Evolutionary conservation across 37 sponge, comb jelly and placozoan species (phyloP).

Genomic region (Cliona cf. orientalis): DNA sequence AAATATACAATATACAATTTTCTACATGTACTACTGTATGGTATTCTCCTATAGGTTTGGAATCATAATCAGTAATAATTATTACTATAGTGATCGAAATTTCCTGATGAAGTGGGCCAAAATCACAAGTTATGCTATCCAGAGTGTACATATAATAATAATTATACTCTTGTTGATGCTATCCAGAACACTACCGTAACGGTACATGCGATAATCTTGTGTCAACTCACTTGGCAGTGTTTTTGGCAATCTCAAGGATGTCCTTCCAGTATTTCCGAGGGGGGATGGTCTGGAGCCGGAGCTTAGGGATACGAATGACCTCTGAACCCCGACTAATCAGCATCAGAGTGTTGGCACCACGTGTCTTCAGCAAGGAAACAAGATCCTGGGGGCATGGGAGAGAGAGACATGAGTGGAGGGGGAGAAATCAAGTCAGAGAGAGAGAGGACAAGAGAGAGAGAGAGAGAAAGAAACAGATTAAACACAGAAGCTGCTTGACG

Average conservation of each 20-base stretch:
- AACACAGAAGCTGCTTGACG: too few relatives aligned
- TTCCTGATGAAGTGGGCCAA: background rate
- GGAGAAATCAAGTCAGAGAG: too few relatives aligned
- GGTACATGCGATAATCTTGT: background rate
- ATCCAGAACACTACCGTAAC: background rate
- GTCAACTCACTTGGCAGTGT: slow-evolving; percentile 13
- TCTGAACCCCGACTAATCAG: slow-evolving; percentile 51
- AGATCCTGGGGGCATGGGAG: slow-evolving; percentile 45
- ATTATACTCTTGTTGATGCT: background rate
- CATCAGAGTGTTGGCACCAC: background rate
- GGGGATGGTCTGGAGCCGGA: slow-evolving; percentile 31
- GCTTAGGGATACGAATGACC: slow-evolving; percentile 53
- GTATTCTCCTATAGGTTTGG: background rate
- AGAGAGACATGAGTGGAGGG: too few relatives aligned
- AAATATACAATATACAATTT: too few relatives aligned
- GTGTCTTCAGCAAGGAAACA: slow-evolving; percentile 19
- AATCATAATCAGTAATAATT: background rate
- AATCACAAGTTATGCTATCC: background rate
- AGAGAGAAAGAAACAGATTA: slow-evolving; percentile 13
- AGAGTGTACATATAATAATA: background rate
- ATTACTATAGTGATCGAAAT: background rate
- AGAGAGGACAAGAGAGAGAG: background rate
- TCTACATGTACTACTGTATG: background rate
- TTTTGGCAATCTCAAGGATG: slow-evolving; percentile 16
- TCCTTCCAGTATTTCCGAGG: slow-evolving; percentile 45